Evolutionary conservation across 2,888 invertebrate genomes (phyloP), one percentile per base, ranked within the genome.

Genomic region (Andricus quercusramuli): DNA sequence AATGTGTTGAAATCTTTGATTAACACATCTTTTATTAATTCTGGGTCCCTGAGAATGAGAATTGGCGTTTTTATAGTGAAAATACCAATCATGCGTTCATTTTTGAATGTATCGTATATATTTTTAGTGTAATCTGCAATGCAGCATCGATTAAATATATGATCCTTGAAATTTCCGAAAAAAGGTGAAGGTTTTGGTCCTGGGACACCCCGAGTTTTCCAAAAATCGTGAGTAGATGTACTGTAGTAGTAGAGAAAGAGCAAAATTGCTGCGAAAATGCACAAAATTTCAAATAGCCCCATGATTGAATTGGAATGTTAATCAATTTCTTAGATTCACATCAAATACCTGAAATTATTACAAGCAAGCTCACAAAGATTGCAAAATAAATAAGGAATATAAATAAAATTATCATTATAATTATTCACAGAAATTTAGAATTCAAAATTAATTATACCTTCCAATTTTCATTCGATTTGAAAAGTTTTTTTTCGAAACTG

Each of bases 171-270:
- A 80, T 91, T 94, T 0, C 94, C 94, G 74, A 93, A 91, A 4
- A 94, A 78, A 0, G 92, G 91, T 2, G 86, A 67, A 0, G 94
- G 94, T 78, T 89, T 84, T 0, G 92, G 89, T 62, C 90, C 93
- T 0, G 87, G 85, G 3, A 94, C 90, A 3, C 90, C 90, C 47
- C 90, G 91, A 2, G 87, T 89, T 79, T 91, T 91, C 94, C 94
- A 94, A 84, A 93, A 93, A 64, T 79, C 80, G 47, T 77, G 79
- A n/a, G 67, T 79, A 2, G 82, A 79, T 56, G 80, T 82, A 64
- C 80, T 81, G 22, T 47, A 80, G 9, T 65, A 81, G 44, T 84
- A 84, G 59, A 84, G 78, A 2, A 77, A 32, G 17, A 62, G 32
- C 32, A 32, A 32, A 32, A 32, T 32, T 32, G 32, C 44, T n/a